A percentile compares a stretch with the other conserved stretches of the same genome.
These are phyloP conservation scores for Peromyscus californicus DNA, from an alignment of 2,113 vertebrate genomes.

Conservation along the genomic window DNA sequence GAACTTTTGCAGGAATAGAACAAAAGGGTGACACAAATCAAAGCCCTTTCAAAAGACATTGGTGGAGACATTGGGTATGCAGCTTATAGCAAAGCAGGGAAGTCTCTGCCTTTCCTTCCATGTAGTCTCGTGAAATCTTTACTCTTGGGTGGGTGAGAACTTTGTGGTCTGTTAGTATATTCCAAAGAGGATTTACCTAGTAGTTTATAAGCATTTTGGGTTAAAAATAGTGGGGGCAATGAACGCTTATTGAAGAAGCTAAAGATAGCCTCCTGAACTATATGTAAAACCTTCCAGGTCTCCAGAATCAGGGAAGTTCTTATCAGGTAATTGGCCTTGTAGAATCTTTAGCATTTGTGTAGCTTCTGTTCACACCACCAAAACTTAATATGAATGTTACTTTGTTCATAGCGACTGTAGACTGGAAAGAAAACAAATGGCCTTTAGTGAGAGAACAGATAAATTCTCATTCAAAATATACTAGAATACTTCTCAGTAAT, in stretches of 20 bases:
- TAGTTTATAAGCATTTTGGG: neutral
- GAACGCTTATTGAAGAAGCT: neutral
- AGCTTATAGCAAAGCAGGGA: neutral
- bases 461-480: neutral
- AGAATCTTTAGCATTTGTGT: neutral
- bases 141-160: neutral
- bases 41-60: neutral
- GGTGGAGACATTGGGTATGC: fast-evolving
- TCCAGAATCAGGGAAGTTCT: neutral
- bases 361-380: neutral
- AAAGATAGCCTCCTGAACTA: neutral
- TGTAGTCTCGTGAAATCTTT: too few relatives aligned
- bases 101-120: neutral
- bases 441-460: neutral
- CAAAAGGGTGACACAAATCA: neutral
- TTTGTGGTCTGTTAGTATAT: neutral
- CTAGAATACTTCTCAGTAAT: neutral
- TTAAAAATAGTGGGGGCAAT: neutral
- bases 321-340: neutral
- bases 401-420: neutral
- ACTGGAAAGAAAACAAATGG: neutral
- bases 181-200: neutral
- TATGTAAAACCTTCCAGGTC: neutral
- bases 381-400: neutral
- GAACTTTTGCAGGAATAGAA: neutral